A percentile compares a stretch with the other conserved stretches of the same genome.
These are phyloP conservation scores for Neelides sp. DNA, from an alignment of 1,140 invertebrate species.

Conservation along the genomic window DNA sequence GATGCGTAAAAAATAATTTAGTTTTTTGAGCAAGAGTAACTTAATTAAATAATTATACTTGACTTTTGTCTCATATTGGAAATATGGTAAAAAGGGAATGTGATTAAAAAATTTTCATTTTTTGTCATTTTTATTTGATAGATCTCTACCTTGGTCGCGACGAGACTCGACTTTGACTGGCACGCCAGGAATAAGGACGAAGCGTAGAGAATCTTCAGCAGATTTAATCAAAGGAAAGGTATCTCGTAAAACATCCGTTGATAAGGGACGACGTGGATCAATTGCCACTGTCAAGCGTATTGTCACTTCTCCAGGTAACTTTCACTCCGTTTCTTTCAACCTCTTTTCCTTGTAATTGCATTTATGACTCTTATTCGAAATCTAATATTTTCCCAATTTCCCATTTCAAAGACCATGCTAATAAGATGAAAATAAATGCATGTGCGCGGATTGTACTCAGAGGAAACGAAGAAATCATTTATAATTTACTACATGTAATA, in stretches of 20 bases:
- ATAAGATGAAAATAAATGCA: background rate
- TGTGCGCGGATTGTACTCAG: too few relatives aligned
- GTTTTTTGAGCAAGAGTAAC: too few relatives aligned
- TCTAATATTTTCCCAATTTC: background rate
- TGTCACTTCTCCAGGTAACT: slow-evolving; percentile 25
- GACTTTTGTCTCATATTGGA: too few relatives aligned
- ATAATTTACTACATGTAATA: too few relatives aligned
- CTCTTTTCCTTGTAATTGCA: too few relatives aligned
- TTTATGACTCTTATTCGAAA: too few relatives aligned
- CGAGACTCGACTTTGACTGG: slow-evolving; percentile 33
- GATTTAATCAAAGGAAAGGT: slow-evolving; percentile 30
- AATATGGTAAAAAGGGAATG: too few relatives aligned
- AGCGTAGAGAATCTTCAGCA: slow-evolving; percentile 30
- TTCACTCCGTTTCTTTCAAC: background rate
- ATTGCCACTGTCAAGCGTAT: slow-evolving; percentile 25
- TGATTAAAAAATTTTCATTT: slow-evolving; percentile 2
- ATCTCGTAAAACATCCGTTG: slow-evolving; percentile 23
- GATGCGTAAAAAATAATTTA: too few relatives aligned
- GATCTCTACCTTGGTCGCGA: slow-evolving; percentile 33
- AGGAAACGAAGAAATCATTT: too few relatives aligned
- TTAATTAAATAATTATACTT: too few relatives aligned
- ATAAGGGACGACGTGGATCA: slow-evolving; percentile 27
- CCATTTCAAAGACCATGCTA: background rate
- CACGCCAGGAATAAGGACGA: slow-evolving; percentile 20
- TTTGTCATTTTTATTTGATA: slow-evolving; percentile 6